phyloP scores from a whole-genome alignment of 2,113 vertebrate species.

The Actenoides hombroni region DNA sequence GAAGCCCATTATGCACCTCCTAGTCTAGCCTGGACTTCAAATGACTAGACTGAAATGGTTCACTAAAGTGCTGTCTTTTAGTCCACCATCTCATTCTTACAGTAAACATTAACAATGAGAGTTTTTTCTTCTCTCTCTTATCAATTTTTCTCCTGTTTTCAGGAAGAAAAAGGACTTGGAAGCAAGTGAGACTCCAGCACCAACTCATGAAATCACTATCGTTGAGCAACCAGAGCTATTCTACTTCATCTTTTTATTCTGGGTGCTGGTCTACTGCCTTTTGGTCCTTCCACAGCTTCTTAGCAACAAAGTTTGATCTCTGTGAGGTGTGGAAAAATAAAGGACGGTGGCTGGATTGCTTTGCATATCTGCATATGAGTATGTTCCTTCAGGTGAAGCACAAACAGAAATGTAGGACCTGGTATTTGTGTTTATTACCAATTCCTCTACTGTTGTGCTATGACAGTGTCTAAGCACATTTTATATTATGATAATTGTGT shows the following conservation, averaged over 20 bases:
- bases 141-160: not conserved
- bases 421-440: slow-evolving; percentile 22
- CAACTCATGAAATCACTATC: not conserved
- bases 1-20: not conserved
- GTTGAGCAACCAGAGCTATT: slow-evolving; percentile 75
- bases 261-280: slow-evolving; percentile 90
- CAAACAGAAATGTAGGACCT: slow-evolving; percentile 23
- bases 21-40: not conserved
- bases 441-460: slow-evolving; percentile 29
- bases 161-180: slow-evolving; percentile 68
- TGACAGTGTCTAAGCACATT: slow-evolving; percentile 24
- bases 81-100: not conserved
- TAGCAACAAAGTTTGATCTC: slow-evolving; percentile 63
- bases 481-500: slow-evolving; percentile 34
- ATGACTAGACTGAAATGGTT: not conserved
- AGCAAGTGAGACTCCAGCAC: not conserved
- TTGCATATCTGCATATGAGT: slow-evolving; percentile 9
- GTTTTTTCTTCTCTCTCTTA: not conserved
- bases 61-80: not conserved
- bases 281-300: slow-evolving; percentile 88
- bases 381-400: slow-evolving; percentile 31
- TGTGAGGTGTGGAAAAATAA: slow-evolving; percentile 59
- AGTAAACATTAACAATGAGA: not conserved
- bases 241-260: slow-evolving; percentile 86
- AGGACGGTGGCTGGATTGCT: slow-evolving; percentile 36